Evolutionary conservation across 2,797 vertebrate genomes (phyloP).

Genomic region (Nannoperca australis): DNA sequence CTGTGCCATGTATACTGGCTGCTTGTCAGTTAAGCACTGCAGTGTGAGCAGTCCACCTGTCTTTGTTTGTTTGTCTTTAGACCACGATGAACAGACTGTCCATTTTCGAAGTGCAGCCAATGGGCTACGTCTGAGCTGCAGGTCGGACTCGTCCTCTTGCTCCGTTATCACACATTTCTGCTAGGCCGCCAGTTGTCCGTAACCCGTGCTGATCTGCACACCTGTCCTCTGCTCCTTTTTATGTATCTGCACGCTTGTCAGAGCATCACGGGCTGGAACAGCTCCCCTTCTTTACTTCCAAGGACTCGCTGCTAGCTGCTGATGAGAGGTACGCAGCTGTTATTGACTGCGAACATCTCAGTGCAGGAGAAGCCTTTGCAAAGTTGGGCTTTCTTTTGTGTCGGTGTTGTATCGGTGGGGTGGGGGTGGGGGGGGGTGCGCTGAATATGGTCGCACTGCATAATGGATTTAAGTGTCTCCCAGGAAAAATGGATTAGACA

Average conservation of each 20-base stretch:
- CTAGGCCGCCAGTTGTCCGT: conserved; percentile 1
- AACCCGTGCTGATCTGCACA: conserved; percentile 31
- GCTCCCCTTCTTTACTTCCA: conserved; percentile 33
- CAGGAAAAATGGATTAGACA: conserved; percentile 70
- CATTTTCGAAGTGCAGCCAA: conserved; percentile 28
- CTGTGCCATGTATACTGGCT: background rate
- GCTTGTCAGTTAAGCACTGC: conserved; percentile 44
- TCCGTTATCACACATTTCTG: conserved; percentile 24
- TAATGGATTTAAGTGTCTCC: conserved; percentile 69
- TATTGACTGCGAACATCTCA: conserved; percentile 6
- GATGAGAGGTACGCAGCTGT: conserved; percentile 39
- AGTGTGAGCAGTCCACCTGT: conserved; percentile 37
- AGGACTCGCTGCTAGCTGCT: conserved; percentile 40
- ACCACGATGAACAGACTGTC: conserved; percentile 34
- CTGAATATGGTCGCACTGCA: conserved; percentile 58
- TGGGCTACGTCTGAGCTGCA: conserved; percentile 27
- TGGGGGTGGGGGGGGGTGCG: background rate
- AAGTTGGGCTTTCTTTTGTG: conserved; percentile 48
- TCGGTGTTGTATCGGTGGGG: conserved; percentile 40
- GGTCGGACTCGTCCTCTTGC: conserved; percentile 45
- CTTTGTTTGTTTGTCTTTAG: conserved; percentile 27
- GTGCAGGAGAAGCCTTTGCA: conserved; percentile 22
- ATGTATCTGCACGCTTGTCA: conserved; percentile 24
- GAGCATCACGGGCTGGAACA: conserved; percentile 20
- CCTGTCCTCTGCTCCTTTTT: conserved; percentile 28